Percentiles rank a stretch among this genome's conserved stretches.
Conservation (phyloP, 2,888 invertebrate species). For the Caenorhabditis afra region DNA sequence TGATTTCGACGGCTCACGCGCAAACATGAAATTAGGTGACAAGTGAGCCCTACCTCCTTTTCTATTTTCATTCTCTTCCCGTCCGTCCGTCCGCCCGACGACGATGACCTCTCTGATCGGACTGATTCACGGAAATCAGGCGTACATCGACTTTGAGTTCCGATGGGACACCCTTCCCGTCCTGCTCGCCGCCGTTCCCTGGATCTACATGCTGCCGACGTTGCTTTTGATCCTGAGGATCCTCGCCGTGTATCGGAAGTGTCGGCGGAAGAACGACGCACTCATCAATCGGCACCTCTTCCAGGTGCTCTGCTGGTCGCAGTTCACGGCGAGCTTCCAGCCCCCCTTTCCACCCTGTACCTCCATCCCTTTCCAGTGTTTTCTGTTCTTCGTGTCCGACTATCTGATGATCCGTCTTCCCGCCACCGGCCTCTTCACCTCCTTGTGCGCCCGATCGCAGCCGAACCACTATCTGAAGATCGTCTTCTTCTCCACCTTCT, state of each 20-base stretch:
- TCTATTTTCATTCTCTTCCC: too few relatives aligned
- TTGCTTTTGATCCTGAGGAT: slow-evolving; percentile 17
- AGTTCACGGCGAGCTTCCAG: slow-evolving; percentile 4
- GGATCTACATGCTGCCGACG: slow-evolving; percentile 35
- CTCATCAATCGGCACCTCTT: slow-evolving; percentile 28
- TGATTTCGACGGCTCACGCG: too few relatives aligned
- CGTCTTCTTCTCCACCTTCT: slow-evolving; percentile 8
- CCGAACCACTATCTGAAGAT: slow-evolving; percentile 34
- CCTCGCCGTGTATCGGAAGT: slow-evolving; percentile 11
- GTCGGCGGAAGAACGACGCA: not conserved
- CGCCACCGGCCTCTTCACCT: slow-evolving; percentile 28
- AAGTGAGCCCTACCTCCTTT: too few relatives aligned
- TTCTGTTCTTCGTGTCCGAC: slow-evolving; percentile 22
- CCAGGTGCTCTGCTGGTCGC: slow-evolving; percentile 21
- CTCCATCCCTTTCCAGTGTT: slow-evolving; percentile 6
- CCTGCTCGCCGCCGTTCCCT: slow-evolving; percentile 18
- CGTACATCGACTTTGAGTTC: slow-evolving; percentile 13
- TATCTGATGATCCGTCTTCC: slow-evolving; percentile 28
- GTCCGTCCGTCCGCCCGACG: too few relatives aligned
- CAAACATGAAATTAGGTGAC: too few relatives aligned
- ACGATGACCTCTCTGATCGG: not conserved
- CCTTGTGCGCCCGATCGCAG: slow-evolving; percentile 26
- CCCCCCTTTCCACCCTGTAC: too few relatives aligned
- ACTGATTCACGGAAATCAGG: slow-evolving; percentile 17
- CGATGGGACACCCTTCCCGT: slow-evolving; percentile 8